Base-by-base conservation (phyloP, 2,797 vertebrate genomes). In the Epinephelus awoara region DNA sequence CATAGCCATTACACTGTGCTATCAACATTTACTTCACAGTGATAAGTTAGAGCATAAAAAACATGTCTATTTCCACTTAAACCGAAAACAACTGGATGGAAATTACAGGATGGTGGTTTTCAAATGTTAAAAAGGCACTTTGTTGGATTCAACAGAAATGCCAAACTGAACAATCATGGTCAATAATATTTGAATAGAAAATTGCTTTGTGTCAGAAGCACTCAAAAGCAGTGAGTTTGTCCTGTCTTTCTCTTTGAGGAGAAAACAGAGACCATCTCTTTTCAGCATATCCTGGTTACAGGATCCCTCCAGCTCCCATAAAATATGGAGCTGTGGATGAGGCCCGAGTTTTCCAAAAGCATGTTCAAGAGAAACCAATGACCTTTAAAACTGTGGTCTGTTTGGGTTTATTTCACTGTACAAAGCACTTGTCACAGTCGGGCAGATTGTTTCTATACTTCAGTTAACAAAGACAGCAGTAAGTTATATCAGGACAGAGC, bases 151-250 rank as follows among this genome's bases (percentile, higher is more conserved):
- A 54, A 71, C 9, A 57, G 25, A 78, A 86, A 77, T 25, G 64
- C 42, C 61, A 80, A 84, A 79, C 54, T 61, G 69, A 72, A 58
- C 67, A 70, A 77, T 85, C 73, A 76, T 25, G 15, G 78, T 82
- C 21, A 82, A 82, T 83, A 63, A 68, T n/a, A 51, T 81, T 44
- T 77, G 72, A 88, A 85, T 27, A 82, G 77, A 84, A 88, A 86
- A 88, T 72, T 75, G 54, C 23, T 42, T 73, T 58, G 49, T 73
- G 74, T 87, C 83, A 73, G 67, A 77, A 79, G 23, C 67, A 75
- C 57, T 86, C 21, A 67, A 18, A 50, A 62, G 38, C 62, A 29
- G 42, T 11, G 49, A 75, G 63, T 12, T 64, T 54, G 52, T 74
- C 51, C 74, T 44, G 77, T 73, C 29, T 68, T 38, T 75, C 46